These are phyloP conservation scores for Ephestia elutella DNA, from an alignment of 1,140 invertebrate genomes.

Conservation along the genomic window DNA sequence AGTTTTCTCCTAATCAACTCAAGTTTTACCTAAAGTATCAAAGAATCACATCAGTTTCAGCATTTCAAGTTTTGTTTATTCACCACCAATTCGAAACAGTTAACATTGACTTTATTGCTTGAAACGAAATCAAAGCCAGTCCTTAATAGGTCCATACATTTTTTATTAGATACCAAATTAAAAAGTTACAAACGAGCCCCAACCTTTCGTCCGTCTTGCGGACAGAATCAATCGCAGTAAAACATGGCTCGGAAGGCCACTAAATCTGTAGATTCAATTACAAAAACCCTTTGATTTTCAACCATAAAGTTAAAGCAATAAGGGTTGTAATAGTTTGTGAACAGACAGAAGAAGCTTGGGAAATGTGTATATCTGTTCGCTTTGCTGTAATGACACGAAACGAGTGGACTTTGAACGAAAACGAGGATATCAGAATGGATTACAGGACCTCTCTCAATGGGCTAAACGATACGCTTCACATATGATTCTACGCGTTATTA, in stretches of 20 bases:
- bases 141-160: too few species aligned
- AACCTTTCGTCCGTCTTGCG: slow-evolving; percentile 44
- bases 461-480: not conserved
- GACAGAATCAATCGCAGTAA: slow-evolving; percentile 68
- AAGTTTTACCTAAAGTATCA: too few species aligned
- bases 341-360: slow-evolving; percentile 20
- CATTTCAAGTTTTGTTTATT: too few species aligned
- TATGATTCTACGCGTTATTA: not conserved
- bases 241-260: slow-evolving; percentile 49
- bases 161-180: not conserved
- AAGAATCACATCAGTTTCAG: too few species aligned
- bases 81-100: too few species aligned
- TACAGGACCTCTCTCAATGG: slow-evolving; percentile 30
- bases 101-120: too few species aligned
- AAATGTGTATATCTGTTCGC: slow-evolving; percentile 45
- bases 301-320: slow-evolving; percentile 21
- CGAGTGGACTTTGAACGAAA: slow-evolving; percentile 61
- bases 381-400: slow-evolving; percentile 57
- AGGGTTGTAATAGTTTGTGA: slow-evolving; percentile 7
- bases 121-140: too few species aligned
- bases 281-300: slow-evolving; percentile 21
- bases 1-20: too few species aligned
- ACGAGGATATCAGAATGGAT: slow-evolving; percentile 53
- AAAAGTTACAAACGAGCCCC: not conserved
- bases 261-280: slow-evolving; percentile 18